phyloP scores from a whole-genome alignment of 1,140 invertebrate species.

The Brachionus manjavacas region DNA sequence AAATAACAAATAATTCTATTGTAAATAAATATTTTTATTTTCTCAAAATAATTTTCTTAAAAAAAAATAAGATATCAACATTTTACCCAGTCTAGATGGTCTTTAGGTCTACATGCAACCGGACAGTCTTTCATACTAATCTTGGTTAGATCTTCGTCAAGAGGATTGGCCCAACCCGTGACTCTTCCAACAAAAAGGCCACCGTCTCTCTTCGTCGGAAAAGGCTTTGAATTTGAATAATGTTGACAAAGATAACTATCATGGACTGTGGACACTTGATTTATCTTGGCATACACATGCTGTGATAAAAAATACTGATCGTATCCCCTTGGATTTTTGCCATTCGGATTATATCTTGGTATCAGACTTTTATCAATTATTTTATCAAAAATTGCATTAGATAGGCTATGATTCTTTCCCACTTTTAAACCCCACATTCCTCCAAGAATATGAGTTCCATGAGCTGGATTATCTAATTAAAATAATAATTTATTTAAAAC shows the following conservation, averaged over 20 bases:
- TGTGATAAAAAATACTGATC: constrained; percentile 15
- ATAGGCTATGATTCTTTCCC: background rate
- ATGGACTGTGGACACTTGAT: background rate
- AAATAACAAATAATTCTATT: no score
- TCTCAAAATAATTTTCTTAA: no score
- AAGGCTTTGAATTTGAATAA: background rate
- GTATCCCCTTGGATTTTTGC: background rate
- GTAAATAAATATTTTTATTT: no score
- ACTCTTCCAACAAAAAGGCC: background rate
- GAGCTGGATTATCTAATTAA: background rate
- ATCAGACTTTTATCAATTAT: background rate
- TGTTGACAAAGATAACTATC: background rate
- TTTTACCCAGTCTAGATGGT: background rate
- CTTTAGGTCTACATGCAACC: background rate
- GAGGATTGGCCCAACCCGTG: background rate
- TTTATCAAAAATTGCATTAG: background rate
- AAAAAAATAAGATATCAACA: background rate
- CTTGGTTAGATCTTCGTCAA: background rate
- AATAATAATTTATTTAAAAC: background rate
- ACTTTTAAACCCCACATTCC: constrained; percentile 12
- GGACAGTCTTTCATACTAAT: background rate
- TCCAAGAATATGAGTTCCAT: constrained; percentile 31
- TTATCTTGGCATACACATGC: background rate
- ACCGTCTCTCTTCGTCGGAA: background rate
- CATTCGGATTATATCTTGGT: background rate